A percentile compares a stretch with the other conserved stretches of the same genome.
phyloP scores from a whole-genome alignment of 2,797 vertebrate genomes.

The Sternarchorhynchus goeldii region DNA sequence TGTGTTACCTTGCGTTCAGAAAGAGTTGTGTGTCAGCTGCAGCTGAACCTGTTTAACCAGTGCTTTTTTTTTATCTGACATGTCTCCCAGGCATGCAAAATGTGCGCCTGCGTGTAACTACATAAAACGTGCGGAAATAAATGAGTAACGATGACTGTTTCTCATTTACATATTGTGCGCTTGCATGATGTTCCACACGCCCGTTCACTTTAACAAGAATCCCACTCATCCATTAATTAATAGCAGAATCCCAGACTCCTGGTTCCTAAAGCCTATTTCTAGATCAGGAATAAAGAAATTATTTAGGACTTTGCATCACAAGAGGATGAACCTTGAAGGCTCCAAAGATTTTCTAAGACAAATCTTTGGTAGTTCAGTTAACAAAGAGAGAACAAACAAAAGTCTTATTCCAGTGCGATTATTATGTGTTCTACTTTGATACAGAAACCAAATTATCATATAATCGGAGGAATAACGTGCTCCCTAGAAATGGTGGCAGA shows the following conservation, averaged over 20 bases:
- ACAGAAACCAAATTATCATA: conserved; percentile 6
- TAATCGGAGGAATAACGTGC: conserved; percentile 36
- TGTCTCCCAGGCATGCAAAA: neutral
- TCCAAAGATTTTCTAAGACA: conserved; percentile 48
- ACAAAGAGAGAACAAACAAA: conserved; percentile 37
- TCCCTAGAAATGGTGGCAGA: conserved; percentile 28
- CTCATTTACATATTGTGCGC: conserved; percentile 44
- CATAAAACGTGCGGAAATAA: conserved; percentile 5
- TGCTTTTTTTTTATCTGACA: conserved; percentile 29
- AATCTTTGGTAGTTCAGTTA: conserved; percentile 31
- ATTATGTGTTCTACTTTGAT: conserved; percentile 13
- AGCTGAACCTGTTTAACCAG: conserved; percentile 31
- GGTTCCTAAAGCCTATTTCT: conserved; percentile 50
- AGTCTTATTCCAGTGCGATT: conserved; percentile 22
- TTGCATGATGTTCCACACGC: conserved; percentile 27
- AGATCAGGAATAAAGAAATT: conserved; percentile 48
- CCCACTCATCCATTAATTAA: conserved; percentile 53
- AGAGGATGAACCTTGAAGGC: conserved; percentile 40
- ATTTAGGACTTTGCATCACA: conserved; percentile 50
- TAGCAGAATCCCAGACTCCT: conserved; percentile 46
- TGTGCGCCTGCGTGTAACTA: neutral
- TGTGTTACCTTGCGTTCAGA: conserved; percentile 26
- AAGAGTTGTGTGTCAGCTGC: conserved; percentile 3
- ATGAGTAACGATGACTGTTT: conserved; percentile 38
- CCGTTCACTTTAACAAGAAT: conserved; percentile 38